phyloP scores from a whole-genome alignment of 2,113 vertebrate genomes.

The Daubentonia madagascariensis region DNA sequence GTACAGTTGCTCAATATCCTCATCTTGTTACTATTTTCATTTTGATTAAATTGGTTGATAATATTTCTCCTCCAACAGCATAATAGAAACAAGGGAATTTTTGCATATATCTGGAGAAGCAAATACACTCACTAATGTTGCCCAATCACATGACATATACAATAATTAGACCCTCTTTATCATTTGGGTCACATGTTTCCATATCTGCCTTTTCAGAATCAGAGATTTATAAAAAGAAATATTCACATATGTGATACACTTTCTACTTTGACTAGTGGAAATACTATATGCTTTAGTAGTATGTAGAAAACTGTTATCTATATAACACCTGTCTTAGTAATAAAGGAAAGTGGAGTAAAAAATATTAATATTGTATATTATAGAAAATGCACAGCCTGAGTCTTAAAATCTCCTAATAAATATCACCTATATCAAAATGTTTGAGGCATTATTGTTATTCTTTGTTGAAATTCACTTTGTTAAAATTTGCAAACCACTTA shows the following conservation, averaged over 20 bases:
- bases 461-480: not conserved
- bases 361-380: too few relatives aligned
- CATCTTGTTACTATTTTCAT: not conserved
- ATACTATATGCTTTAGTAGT: not conserved
- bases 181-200: not conserved
- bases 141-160: accelerated
- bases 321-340: not conserved
- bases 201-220: not conserved
- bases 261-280: not conserved
- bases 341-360: not conserved
- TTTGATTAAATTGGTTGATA: not conserved
- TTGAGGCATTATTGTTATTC: not conserved
- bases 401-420: not conserved
- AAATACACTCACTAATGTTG: not conserved
- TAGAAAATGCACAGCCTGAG: not conserved
- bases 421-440: not conserved
- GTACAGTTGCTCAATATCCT: not conserved
- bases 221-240: not conserved
- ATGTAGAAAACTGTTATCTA: not conserved
- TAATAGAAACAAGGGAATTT: not conserved
- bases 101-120: not conserved
- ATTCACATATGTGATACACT: not conserved
- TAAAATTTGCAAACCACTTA: not conserved
- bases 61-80: not conserved
- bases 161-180: not conserved